Percentiles rank a stretch among this genome's conserved stretches.
Conservation (phyloP, 2,888 invertebrate genomes). For the Teleogryllus oceanicus region DNA sequence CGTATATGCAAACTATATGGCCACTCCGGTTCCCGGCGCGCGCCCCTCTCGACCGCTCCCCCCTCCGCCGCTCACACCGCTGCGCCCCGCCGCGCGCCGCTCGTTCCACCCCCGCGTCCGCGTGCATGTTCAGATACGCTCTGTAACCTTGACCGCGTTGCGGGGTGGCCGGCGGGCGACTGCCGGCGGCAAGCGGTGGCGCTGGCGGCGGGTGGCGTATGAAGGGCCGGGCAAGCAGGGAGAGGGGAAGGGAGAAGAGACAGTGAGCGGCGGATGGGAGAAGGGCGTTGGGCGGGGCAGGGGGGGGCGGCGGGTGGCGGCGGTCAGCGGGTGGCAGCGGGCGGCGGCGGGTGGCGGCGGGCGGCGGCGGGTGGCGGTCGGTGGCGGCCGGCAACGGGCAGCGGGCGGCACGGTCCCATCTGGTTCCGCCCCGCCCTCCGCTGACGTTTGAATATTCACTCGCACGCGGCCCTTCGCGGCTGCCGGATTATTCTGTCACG, state of each 20-base stretch:
- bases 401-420: neutral
- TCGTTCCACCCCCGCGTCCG: neutral
- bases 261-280: no score
- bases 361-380: neutral
- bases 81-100: neutral
- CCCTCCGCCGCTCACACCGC: neutral
- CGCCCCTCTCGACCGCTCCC: neutral
- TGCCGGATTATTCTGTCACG: constrained; percentile 3
- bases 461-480: neutral
- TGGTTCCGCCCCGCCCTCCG: neutral
- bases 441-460: constrained; percentile 18
- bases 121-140: neutral
- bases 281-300: no score
- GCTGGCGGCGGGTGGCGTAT: no score
- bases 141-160: constrained; percentile 18
- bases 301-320: no score
- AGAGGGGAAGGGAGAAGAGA: no score
- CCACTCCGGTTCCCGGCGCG: neutral
- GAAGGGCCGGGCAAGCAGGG: no score
- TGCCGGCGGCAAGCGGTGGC: neutral
- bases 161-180: neutral
- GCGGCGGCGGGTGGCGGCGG: neutral
- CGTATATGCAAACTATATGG: constrained; percentile 18
- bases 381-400: neutral
- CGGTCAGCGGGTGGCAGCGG: neutral